A percentile compares a stretch with the other conserved stretches of the same genome.
Conservation (phyloP, 2,888 invertebrate species). For the Ashinkailepas kermadecensis region DNA sequence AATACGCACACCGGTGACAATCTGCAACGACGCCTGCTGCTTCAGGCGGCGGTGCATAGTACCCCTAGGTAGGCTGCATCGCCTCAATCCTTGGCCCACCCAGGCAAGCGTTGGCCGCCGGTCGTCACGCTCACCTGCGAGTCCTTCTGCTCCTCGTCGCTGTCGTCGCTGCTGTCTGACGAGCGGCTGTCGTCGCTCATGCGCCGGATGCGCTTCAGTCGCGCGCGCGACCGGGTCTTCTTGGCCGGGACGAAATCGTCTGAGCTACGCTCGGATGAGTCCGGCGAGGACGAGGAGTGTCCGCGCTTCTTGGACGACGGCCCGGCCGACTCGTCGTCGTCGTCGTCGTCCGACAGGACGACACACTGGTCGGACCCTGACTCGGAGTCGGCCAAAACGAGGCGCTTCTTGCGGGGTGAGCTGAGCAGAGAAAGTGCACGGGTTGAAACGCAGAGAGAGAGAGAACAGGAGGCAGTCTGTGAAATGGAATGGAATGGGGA, state of each 20-base stretch:
- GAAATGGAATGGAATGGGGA: no score
- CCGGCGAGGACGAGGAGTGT: conserved; percentile 4
- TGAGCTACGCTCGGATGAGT: conserved; percentile 19
- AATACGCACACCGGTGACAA: no score
- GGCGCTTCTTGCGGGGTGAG: not conserved
- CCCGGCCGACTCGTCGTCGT: not conserved
- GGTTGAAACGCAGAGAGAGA: no score
- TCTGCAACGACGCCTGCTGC: no score
- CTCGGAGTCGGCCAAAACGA: not conserved
- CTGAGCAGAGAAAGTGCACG: no score
- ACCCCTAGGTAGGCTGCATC: no score
- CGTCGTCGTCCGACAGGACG: not conserved
- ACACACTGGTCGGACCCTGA: not conserved
- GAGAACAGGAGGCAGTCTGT: no score
- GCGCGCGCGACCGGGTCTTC: conserved; percentile 19
- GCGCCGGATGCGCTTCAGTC: conserved; percentile 19
- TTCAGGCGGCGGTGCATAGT: no score
- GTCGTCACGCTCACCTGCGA: not conserved
- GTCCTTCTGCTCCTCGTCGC: conserved; percentile 21
- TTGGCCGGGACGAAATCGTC: conserved; percentile 29
- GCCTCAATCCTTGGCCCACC: no score
- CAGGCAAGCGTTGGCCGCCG: no score
- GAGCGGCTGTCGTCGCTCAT: conserved; percentile 26
- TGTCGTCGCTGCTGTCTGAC: conserved; percentile 21
- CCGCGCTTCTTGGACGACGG: not conserved